Evolutionary conservation across 2,113 vertebrate genomes (phyloP).

Genomic region (Centropristis striata): DNA sequence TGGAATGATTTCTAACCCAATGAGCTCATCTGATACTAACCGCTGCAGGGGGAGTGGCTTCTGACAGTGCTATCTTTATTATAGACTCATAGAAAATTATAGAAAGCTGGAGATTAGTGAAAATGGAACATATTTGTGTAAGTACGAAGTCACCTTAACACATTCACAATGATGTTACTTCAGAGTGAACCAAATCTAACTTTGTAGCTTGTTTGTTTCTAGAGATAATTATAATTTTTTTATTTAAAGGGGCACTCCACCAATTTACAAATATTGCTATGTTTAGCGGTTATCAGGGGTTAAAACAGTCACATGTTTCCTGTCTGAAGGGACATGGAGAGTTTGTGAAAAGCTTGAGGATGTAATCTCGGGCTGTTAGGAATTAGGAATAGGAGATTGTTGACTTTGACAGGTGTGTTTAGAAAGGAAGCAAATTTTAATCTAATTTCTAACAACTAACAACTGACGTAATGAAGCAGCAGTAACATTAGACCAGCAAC

Average conservation of each 20-base stretch:
- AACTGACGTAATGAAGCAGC: too few species aligned
- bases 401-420: too few species aligned
- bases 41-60: slow-evolving; percentile 25
- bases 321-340: too few species aligned
- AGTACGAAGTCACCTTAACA: background rate
- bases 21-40: slow-evolving; percentile 42
- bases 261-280: background rate
- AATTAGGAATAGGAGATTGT: too few species aligned
- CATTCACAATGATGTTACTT: background rate
- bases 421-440: too few species aligned
- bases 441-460: too few species aligned
- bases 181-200: background rate
- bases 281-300: too few species aligned
- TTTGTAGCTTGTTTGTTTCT: background rate
- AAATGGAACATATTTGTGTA: background rate
- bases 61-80: slow-evolving; percentile 9
- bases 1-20: slow-evolving; percentile 61
- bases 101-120: background rate
- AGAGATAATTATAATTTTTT: too few species aligned
- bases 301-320: too few species aligned
- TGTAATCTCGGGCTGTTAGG: too few species aligned
- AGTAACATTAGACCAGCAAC: too few species aligned
- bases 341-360: too few species aligned
- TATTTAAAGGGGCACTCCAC: background rate
- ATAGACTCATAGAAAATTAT: background rate